Conservation (phyloP, 2,113 vertebrate genomes). For the Aspiorhynchus laticeps region DNA sequence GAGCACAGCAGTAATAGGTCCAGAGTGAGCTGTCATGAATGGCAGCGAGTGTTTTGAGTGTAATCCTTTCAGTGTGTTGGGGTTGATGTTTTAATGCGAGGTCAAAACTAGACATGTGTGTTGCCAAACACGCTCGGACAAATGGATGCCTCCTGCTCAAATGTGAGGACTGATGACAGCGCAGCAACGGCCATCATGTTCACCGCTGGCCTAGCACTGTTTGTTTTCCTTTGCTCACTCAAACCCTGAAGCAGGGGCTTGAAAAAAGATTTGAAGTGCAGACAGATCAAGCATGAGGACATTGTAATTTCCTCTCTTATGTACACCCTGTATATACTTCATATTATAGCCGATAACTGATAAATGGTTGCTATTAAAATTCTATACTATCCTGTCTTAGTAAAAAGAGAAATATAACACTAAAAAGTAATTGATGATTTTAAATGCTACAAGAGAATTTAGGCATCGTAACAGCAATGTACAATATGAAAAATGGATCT, state of each 20-base stretch:
- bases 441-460: background rate
- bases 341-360: background rate
- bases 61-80: slow-evolving; percentile 33
- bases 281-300: background rate
- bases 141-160: slow-evolving; percentile 57
- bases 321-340: background rate
- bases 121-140: slow-evolving; percentile 65
- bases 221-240: slow-evolving; percentile 6
- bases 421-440: background rate
- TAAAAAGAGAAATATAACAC: background rate
- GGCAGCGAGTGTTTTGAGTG: background rate
- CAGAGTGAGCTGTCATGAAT: slow-evolving; percentile 8
- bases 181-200: background rate
- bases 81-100: slow-evolving; percentile 65
- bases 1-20: background rate
- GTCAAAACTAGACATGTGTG: slow-evolving; percentile 68
- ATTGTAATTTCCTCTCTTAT: background rate
- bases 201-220: background rate
- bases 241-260: background rate
- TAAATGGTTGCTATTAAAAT: background rate
- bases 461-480: background rate
- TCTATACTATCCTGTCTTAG: background rate
- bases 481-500: background rate
- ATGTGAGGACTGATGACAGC: background rate
- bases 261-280: slow-evolving; percentile 6